A percentile compares a stretch with the other conserved stretches of the same genome.
phyloP scores from a whole-genome alignment of 2,797 vertebrate genomes.

The Eutrigla gurnardus region DNA sequence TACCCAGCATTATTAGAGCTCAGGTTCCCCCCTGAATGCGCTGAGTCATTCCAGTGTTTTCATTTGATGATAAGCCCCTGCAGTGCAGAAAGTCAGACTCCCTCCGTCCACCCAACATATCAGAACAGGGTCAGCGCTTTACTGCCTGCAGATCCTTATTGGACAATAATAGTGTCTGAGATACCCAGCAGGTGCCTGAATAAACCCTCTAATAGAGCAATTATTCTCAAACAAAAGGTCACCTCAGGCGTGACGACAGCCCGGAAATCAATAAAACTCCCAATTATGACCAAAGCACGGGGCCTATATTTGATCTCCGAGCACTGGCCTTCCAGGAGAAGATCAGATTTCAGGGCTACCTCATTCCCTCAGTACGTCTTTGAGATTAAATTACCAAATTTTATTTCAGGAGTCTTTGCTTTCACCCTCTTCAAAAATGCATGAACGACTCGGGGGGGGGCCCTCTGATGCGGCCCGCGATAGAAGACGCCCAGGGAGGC shows the following conservation, averaged over 20 bases:
- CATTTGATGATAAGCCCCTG: constrained; percentile 50
- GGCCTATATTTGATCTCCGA: constrained; percentile 65
- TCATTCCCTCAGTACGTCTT: constrained; percentile 51
- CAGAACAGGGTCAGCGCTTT: constrained; percentile 69
- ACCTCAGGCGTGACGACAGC: constrained; percentile 80
- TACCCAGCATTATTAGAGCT: constrained; percentile 21
- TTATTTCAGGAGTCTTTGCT: constrained; percentile 45
- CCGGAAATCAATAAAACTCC: constrained; percentile 84
- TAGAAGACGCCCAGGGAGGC: constrained; percentile 15
- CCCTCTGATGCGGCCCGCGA: constrained; percentile 37
- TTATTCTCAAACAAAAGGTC: constrained; percentile 88
- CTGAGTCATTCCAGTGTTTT: constrained; percentile 11
- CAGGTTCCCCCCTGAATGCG: constrained; percentile 26
- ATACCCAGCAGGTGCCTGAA: constrained; percentile 80
- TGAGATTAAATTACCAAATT: constrained; percentile 63
- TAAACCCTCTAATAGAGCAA: constrained; percentile 86
- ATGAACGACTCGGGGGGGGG: constrained; percentile 27
- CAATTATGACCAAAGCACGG: constrained; percentile 76
- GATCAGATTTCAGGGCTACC: constrained; percentile 72
- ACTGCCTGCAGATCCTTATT: constrained; percentile 72
- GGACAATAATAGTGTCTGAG: constrained; percentile 76
- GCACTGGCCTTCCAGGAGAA: constrained; percentile 52
- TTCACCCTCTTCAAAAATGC: constrained; percentile 54
- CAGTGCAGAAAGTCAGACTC: constrained; percentile 42
- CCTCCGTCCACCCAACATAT: constrained; percentile 55